Conservation (phyloP, 1,140 invertebrate species). For the Doryteuthis pealeii region DNA sequence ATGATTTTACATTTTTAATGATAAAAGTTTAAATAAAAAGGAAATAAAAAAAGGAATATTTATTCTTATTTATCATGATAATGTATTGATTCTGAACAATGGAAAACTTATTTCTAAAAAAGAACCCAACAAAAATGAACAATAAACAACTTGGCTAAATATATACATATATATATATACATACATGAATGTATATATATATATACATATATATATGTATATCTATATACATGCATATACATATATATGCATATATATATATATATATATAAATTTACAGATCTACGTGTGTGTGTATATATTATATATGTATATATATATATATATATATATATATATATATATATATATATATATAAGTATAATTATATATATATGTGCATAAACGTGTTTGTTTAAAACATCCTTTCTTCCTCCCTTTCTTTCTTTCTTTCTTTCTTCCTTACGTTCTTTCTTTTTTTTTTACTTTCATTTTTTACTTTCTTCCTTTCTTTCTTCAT, state of each 20-base stretch:
- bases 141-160: too few relatives aligned
- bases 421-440: too few relatives aligned
- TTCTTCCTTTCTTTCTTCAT: too few relatives aligned
- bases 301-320: not conserved
- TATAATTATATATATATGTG: not conserved
- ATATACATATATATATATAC: not conserved
- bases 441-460: too few relatives aligned
- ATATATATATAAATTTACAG: not conserved
- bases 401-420: not conserved
- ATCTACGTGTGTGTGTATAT: not conserved
- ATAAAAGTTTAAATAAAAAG: not conserved
- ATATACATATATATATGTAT: not conserved
- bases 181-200: not conserved
- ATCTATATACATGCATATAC: not conserved
- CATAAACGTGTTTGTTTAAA: not conserved
- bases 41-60: not conserved
- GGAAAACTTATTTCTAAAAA: not conserved
- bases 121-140: too few relatives aligned
- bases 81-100: not conserved
- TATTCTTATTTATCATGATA: not conserved
- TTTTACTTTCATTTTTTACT: too few relatives aligned
- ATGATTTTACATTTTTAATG: not conserved
- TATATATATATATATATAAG: not conserved
- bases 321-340: not conserved
- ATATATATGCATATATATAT: not conserved